These are phyloP conservation scores for Darevskia nairensis DNA, from an alignment of 2,797 vertebrate genomes.

Conservation along the genomic window DNA sequence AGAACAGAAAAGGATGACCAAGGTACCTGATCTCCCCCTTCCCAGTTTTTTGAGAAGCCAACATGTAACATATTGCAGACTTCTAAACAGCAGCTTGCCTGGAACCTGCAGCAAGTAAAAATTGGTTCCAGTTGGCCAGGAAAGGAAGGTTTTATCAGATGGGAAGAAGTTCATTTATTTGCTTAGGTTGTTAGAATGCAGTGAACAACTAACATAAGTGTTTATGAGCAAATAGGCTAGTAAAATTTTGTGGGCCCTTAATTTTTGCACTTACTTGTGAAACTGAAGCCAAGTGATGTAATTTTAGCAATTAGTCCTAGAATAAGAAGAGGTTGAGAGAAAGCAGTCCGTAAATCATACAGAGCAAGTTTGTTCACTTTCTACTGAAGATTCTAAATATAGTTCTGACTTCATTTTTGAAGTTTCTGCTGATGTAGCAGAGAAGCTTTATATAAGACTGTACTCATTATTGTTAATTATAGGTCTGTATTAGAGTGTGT, in stretches of 20 bases:
- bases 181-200: background rate
- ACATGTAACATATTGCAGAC: background rate
- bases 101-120: background rate
- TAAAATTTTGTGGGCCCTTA: background rate
- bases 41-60: background rate
- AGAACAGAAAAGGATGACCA: conserved; percentile 88
- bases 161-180: background rate
- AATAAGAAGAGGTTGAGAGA: background rate
- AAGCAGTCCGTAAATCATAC: background rate
- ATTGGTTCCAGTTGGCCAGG: background rate
- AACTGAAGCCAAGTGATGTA: background rate
- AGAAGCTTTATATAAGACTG: background rate
- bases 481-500: background rate
- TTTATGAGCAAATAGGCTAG: background rate
- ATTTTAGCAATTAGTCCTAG: background rate
- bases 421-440: background rate
- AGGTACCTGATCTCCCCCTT: conserved; percentile 76
- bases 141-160: background rate
- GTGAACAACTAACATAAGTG: background rate
- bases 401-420: background rate
- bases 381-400: background rate
- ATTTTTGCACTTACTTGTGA: background rate
- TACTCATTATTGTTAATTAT: conserved; percentile 1
- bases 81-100: background rate
- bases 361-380: conserved; percentile 6